phyloP scores from a whole-genome alignment of 2,797 vertebrate genomes.

The Ambastaia sidthimunki region DNA sequence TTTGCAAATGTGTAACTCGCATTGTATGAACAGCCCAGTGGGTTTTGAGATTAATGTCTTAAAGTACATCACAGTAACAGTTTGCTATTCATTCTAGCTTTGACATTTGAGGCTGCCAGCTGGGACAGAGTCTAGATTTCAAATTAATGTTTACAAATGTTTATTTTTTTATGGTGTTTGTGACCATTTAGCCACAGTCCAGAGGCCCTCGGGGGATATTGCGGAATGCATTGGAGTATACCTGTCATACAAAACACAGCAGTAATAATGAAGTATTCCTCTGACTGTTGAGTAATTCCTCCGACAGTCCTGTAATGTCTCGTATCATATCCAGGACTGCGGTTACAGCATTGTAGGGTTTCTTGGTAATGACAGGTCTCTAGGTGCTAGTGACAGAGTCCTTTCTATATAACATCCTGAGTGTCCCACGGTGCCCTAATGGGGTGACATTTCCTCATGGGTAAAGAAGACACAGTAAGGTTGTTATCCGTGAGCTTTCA shows the following conservation, averaged over 20 bases:
- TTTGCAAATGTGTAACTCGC: not conserved
- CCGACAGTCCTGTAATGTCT: slow-evolving; percentile 24
- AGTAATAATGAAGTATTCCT: slow-evolving; percentile 25
- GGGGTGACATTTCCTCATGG: slow-evolving; percentile 32
- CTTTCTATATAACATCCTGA: slow-evolving; percentile 22
- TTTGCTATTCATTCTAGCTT: not conserved
- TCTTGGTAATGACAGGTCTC: slow-evolving; percentile 51
- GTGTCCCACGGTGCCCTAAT: slow-evolving; percentile 35
- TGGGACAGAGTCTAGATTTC: not conserved
- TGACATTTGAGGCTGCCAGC: not conserved
- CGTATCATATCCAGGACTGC: not conserved
- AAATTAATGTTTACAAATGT: not conserved
- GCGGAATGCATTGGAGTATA: not conserved
- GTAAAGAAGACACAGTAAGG: slow-evolving; percentile 18
- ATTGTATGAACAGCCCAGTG: not conserved
- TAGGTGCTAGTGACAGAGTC: slow-evolving; percentile 44
- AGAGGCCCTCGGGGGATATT: not conserved
- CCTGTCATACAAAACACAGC: slow-evolving; percentile 24
- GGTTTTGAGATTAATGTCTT: not conserved
- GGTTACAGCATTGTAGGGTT: slow-evolving; percentile 4
- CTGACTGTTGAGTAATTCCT: slow-evolving; percentile 18
- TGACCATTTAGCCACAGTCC: not conserved
- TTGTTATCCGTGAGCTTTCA: slow-evolving; percentile 17
- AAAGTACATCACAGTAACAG: not conserved
- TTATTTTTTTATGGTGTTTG: not conserved